phyloP scores from a whole-genome alignment of 2,888 invertebrate genomes.

The Drosophila subsilvestris region DNA sequence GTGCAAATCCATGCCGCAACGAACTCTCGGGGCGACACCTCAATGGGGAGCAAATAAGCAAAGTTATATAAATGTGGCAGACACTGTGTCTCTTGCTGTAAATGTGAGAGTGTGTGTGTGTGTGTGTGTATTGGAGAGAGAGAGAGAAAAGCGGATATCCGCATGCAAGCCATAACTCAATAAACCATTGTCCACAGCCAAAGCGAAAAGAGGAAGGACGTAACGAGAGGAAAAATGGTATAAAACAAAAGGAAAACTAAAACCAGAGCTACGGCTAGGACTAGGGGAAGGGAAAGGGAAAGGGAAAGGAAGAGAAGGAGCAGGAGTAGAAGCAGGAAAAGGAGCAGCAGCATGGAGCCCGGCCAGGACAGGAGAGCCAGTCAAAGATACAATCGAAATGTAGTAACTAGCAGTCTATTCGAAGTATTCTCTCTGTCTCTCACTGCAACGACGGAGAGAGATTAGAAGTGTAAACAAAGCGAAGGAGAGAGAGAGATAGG shows the following conservation, averaged over 20 bases:
- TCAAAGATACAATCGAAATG: slow-evolving; percentile 79
- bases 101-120: slow-evolving; percentile 30
- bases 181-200: slow-evolving; percentile 73
- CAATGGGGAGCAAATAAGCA: slow-evolving; percentile 66
- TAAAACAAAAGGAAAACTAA: slow-evolving; percentile 63
- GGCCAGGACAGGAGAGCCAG: slow-evolving; percentile 38
- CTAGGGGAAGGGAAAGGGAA: not conserved
- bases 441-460: slow-evolving; percentile 27
- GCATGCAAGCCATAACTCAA: slow-evolving; percentile 80
- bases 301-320: slow-evolving; percentile 17
- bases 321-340: not conserved
- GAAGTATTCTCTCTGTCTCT: not conserved
- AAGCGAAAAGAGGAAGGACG: slow-evolving; percentile 44
- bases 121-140: slow-evolving; percentile 29
- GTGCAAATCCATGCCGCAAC: slow-evolving; percentile 14
- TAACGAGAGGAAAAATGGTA: slow-evolving; percentile 32
- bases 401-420: slow-evolving; percentile 60
- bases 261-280: slow-evolving; percentile 32
- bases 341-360: not conserved
- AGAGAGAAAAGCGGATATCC: slow-evolving; percentile 67
- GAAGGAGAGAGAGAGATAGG: slow-evolving; percentile 32
- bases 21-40: slow-evolving; percentile 54
- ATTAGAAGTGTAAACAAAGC: slow-evolving; percentile 78
- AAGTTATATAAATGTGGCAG: slow-evolving; percentile 60
- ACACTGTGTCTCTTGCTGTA: slow-evolving; percentile 5